A percentile compares a stretch with the other conserved stretches of the same genome.
Evolutionary conservation across 2,797 vertebrate species (phyloP).

Genomic region (Paedocypris micromegethes): DNA sequence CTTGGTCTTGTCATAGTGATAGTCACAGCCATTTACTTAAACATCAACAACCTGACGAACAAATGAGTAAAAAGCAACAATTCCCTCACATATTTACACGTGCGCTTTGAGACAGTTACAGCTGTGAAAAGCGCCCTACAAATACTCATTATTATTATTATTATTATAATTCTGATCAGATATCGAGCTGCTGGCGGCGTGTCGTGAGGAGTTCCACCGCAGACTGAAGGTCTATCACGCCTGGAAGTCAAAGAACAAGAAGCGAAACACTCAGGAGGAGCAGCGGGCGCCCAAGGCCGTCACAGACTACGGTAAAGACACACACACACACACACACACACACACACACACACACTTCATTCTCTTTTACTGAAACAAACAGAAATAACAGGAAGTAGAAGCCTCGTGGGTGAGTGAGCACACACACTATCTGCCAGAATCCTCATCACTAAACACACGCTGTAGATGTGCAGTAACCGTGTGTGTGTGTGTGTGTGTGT

Average conservation of each 20-base stretch:
- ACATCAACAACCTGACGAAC: too few species aligned
- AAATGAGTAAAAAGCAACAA: too few species aligned
- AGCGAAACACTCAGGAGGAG: slow-evolving; percentile 82
- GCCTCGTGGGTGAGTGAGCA: slow-evolving; percentile 14
- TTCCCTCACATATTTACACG: too few species aligned
- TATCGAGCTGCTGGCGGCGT: slow-evolving; percentile 92
- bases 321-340: too few species aligned
- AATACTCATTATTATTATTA: too few species aligned
- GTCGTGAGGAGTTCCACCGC: slow-evolving; percentile 97
- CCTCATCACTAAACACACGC: not conserved
- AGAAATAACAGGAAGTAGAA: slow-evolving; percentile 5
- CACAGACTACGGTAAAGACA: slow-evolving; percentile 85
- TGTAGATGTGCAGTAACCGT: too few species aligned
- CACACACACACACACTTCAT: too few species aligned
- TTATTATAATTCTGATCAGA: slow-evolving; percentile 61
- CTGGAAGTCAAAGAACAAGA: slow-evolving; percentile 99
- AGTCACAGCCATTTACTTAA: too few species aligned
- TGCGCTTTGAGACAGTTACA: too few species aligned
- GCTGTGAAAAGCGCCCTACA: too few species aligned
- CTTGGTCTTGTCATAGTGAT: too few species aligned
- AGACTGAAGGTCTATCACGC: slow-evolving; percentile 96
- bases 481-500: too few species aligned
- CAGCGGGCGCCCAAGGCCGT: slow-evolving; percentile 93
- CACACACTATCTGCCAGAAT: not conserved
- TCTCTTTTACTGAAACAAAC: not conserved